Evolutionary conservation across 2,888 invertebrate genomes (phyloP).

Genomic region (Lasioglossum marginatum): DNA sequence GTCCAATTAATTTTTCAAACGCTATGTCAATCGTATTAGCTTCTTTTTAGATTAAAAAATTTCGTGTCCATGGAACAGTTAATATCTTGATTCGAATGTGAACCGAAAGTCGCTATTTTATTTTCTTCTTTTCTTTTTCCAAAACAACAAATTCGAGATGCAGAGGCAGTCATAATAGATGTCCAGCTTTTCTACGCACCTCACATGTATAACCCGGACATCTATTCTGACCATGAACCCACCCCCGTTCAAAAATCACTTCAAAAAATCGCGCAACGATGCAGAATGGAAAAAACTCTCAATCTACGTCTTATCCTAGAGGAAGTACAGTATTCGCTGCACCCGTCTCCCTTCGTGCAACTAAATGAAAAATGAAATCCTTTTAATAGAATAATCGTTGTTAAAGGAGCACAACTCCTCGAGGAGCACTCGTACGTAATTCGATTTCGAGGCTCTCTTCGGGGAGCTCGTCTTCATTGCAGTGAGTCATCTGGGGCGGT

Average conservation of each 20-base stretch:
- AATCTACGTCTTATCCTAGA: background rate
- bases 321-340: background rate
- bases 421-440: background rate
- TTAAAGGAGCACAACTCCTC: constrained; percentile 26
- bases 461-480: constrained; percentile 43
- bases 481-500: constrained; percentile 41
- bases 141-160: background rate
- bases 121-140: too few species aligned
- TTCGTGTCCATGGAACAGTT: too few species aligned
- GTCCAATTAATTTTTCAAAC: too few species aligned
- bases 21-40: too few species aligned
- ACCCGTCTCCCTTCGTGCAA: too few species aligned
- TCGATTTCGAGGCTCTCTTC: constrained; percentile 26
- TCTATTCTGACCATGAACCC: background rate
- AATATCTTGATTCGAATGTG: too few species aligned
- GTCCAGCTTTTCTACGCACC: background rate
- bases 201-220: background rate
- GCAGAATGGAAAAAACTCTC: background rate
- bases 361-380: background rate
- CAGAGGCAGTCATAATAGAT: background rate
- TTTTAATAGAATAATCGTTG: constrained; percentile 17
- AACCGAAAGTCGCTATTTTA: too few species aligned
- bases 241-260: background rate
- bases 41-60: too few species aligned
- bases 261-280: background rate